Conservation (phyloP, 2,888 invertebrate species). For the Ophion ellenae region DNA sequence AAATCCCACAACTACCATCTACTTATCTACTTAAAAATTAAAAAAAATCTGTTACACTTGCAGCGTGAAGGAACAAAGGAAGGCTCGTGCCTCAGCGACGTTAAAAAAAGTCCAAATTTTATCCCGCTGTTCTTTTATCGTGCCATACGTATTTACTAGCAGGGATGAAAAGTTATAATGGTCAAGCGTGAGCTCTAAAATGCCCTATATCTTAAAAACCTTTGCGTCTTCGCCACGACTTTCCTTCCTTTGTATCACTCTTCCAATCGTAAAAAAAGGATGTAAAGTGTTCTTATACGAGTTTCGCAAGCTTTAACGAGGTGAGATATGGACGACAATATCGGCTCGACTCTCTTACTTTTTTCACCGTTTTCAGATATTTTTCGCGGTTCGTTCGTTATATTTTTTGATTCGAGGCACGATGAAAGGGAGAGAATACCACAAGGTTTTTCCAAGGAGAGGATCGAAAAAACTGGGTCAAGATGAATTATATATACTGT, state of each 20-base stretch:
- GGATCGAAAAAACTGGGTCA: constrained; percentile 49
- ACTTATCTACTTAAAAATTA: too few relatives aligned
- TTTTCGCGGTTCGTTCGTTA: constrained; percentile 9
- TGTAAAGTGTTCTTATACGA: background rate
- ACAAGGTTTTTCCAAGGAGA: background rate
- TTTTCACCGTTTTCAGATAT: constrained; percentile 18
- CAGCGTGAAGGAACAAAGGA: too few relatives aligned
- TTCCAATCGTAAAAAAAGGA: background rate
- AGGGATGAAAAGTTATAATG: background rate
- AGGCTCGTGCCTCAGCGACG: too few relatives aligned
- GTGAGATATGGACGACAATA: background rate
- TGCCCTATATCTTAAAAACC: background rate
- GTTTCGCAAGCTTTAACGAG: constrained; percentile 32
- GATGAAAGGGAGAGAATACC: constrained; percentile 21
- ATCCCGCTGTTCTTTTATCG: too few relatives aligned
- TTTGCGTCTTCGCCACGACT: background rate
- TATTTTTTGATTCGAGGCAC: constrained; percentile 2
- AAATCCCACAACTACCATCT: too few relatives aligned
- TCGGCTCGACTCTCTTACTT: constrained; percentile 13
- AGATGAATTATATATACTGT: constrained; percentile 35
- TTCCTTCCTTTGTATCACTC: background rate
- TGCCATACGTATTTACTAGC: background rate
- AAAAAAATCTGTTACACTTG: too few relatives aligned
- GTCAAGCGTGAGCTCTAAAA: background rate
- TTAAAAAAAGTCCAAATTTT: too few relatives aligned